Base-by-base conservation (phyloP, 2,797 vertebrate genomes). In the Delichon dasypus region DNA sequence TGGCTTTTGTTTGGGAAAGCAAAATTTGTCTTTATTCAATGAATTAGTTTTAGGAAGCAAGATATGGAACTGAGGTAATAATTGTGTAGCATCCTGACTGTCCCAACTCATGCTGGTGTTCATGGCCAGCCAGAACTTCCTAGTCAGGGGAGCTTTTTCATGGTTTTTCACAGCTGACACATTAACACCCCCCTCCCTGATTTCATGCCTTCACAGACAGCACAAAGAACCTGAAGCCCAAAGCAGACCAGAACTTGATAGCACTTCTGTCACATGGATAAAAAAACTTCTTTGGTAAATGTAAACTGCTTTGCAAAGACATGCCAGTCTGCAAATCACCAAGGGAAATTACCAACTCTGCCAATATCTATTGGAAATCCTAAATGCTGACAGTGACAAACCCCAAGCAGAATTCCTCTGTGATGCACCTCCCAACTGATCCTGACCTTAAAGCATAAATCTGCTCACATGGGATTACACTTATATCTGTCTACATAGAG, bases 71-170 rank as follows among this genome's bases (percentile, higher is more conserved):
- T 19, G 32, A 70, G 45, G 45, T 38, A 72, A 83, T 77, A 91
- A 71, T 0, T 71, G 57, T 74, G 34, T 4, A 67, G 32, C 3
- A 23, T 16, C 2, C 3, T 9, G 21, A 45, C 19, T 36, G 11
- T 71, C 25, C 45, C 61, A 80, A 32, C 6, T 48, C 40, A 17
- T 2, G 7, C 0, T 50, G 34, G 38, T 85, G 48, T 18, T 58
- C 32, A 60, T 13, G 80, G 61, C 21, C 38, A 77, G 7, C 27
- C 18, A 38, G n/a, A 74, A 50, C 32, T 47, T 68, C 61, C 53
- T 17, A 25, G 26, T 20, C 27, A 4, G 8, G 30, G 21, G 1
- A 2, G 9, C 1, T 17, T 40, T 67, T 32, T 19, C 14, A 11
- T 11, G 23, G 13, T 53, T 84, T 83, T 55, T 55, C 44, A 48